phyloP scores from a whole-genome alignment of 2,888 invertebrate species.

The Lasioglossum oenotherae region DNA sequence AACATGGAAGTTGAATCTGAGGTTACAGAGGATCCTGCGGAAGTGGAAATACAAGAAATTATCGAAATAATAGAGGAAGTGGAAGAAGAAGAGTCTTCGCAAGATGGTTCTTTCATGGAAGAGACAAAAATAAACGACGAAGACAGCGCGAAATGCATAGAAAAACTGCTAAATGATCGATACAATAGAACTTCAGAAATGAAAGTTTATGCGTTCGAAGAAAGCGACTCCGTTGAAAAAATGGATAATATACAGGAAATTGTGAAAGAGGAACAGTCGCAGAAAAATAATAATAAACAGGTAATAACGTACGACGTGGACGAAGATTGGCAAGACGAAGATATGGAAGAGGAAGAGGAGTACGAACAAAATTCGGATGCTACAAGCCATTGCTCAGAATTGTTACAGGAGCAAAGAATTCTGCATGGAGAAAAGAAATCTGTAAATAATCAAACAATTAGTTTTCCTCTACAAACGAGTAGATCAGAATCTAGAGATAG shows the following conservation, averaged over 20 bases:
- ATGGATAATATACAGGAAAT: constrained; percentile 26
- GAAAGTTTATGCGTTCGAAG: constrained; percentile 53
- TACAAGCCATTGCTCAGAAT: constrained; percentile 33
- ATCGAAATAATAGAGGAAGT: constrained; percentile 81
- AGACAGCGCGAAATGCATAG: constrained; percentile 27
- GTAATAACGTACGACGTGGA: constrained; percentile 78
- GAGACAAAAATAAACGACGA: constrained; percentile 16
- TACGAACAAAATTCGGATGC: constrained; percentile 67
- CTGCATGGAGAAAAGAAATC: constrained; percentile 45
- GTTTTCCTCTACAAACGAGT: constrained; percentile 42
- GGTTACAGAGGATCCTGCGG: constrained; percentile 69
- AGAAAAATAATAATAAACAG: constrained; percentile 64
- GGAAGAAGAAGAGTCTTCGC: constrained; percentile 66
- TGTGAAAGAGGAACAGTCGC: constrained; percentile 23
- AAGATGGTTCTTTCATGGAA: constrained; percentile 8
- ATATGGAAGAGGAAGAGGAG: constrained; percentile 67
- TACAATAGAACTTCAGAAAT: constrained; percentile 45
- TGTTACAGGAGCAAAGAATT: constrained; percentile 52
- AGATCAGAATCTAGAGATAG: constrained; percentile 52
- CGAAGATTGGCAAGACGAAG: constrained; percentile 83
- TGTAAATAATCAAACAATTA: constrained; percentile 51
- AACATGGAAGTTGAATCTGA: constrained; percentile 78
- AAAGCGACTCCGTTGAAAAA: constrained; percentile 44
- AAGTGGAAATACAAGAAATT: constrained; percentile 79
- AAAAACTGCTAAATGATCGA: constrained; percentile 18